These are phyloP conservation scores for Tiliacea aurago DNA, from an alignment of 2,888 invertebrate genomes.

Conservation along the genomic window DNA sequence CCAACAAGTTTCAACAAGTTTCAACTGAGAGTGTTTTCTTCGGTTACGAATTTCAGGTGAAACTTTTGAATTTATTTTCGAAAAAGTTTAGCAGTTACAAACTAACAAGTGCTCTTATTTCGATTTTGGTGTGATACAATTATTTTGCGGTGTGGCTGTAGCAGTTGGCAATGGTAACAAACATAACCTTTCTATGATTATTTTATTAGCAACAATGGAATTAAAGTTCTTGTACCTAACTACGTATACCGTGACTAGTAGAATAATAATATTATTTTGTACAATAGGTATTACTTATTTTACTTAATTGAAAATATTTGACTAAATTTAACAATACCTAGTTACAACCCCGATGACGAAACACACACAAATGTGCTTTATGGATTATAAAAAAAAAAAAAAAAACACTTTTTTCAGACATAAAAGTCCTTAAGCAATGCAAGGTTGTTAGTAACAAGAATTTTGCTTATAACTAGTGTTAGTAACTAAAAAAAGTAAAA, in stretches of 20 bases:
- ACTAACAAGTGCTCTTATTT: constrained; percentile 9
- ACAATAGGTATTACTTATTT: no score
- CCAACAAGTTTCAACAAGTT: constrained; percentile 54
- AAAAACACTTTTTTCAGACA: no score
- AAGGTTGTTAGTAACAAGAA: no score
- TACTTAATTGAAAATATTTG: background rate
- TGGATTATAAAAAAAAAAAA: no score
- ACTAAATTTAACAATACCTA: background rate
- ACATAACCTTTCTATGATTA: background rate
- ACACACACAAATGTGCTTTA: no score
- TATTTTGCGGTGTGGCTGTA: background rate
- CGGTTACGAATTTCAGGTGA: constrained; percentile 46
- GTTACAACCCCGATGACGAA: no score
- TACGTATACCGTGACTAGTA: background rate
- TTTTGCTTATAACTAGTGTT: no score
- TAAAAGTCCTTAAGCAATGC: no score
- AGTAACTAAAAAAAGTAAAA: no score
- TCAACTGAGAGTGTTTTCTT: constrained; percentile 54
- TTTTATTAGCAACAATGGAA: background rate
- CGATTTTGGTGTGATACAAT: background rate
- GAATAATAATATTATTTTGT: no score
- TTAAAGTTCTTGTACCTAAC: background rate
- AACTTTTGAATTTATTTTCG: constrained; percentile 53
- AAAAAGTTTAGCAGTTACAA: constrained; percentile 25
- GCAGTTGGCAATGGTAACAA: background rate